A percentile compares a stretch with the other conserved stretches of the same genome.
Conservation (phyloP, 2,113 vertebrate genomes). For the Recurvirostra avosetta region DNA sequence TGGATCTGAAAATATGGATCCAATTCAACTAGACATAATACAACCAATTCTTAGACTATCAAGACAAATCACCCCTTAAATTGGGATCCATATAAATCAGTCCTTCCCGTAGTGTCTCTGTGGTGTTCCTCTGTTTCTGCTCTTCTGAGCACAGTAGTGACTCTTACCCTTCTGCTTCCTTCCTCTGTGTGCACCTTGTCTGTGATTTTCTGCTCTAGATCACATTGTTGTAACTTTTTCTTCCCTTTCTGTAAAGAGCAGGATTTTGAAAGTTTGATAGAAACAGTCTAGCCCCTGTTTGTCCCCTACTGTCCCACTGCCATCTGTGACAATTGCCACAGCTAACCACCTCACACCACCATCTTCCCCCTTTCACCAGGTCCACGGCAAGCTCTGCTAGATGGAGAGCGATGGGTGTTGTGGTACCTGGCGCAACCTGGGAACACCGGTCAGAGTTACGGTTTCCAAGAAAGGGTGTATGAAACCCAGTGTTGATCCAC, state of each 20-base stretch:
- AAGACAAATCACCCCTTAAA: not conserved
- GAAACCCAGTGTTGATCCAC: not conserved
- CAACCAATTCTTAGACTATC: not conserved
- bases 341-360: not conserved
- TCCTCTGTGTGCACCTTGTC: not conserved
- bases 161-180: not conserved
- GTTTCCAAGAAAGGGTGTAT: accelerated
- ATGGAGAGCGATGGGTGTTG: not conserved
- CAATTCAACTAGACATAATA: not conserved
- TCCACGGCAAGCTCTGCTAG: accelerated
- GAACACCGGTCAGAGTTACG: accelerated
- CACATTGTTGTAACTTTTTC: not conserved
- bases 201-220: not conserved
- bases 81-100: not conserved
- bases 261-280: not conserved
- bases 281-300: not conserved
- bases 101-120: not conserved
- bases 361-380: no score
- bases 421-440: no score
- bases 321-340: not conserved
- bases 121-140: not conserved
- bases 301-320: not conserved
- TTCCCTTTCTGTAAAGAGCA: not conserved
- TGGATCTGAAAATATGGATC: not conserved
- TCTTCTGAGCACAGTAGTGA: not conserved